Base-by-base conservation (phyloP, 2,113 vertebrate species). In the Mugil cephalus region DNA sequence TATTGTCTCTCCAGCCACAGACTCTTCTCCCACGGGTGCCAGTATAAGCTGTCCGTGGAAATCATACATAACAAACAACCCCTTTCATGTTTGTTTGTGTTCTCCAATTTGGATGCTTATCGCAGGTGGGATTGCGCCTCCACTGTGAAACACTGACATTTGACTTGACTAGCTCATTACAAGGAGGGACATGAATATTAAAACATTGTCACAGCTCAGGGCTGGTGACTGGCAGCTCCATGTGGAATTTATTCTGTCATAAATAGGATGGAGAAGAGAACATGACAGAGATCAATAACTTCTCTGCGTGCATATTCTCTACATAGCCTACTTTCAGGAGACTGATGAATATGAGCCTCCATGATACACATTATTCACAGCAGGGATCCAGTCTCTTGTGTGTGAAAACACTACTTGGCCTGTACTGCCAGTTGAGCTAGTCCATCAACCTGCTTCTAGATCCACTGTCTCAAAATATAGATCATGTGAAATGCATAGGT, bases 91-190 rank as follows among this genome's bases (percentile, higher is more conserved):
- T 79, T 77, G 56, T 30, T 79, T 74, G 60, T 77, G 67, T 64
- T 77, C 47, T 69, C 54, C 73, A 54, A 74, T 83, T 83, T 78
- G 58, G 53, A 84, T 78, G 60, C 62, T 68, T 77, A 64, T 75
- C 42, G 30, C 73, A 86, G 79, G 74, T 69, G 69, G 69, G 77
- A 82, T 42, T 73, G 53, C 50, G 54, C 52, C 75, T 77, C 36
- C n/a, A 50, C 77, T 71, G 74, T 78, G 71, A 78, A 85, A 77
- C 58, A 36, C 42, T 80, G 83, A 86, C 87, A 85, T 80, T 80
- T 84, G 69, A 81, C 86, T 71, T 38, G 54, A 80, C 72, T 51
- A 43, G 55, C 54, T 84, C 78, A 84, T 88, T 82, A 87, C 70
- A 74, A 53, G 54, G 60, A 78, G 52, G 19, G 21, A 34, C 69